Conservation (phyloP, 2,797 vertebrate species). For the Phalanger gymnotis region DNA sequence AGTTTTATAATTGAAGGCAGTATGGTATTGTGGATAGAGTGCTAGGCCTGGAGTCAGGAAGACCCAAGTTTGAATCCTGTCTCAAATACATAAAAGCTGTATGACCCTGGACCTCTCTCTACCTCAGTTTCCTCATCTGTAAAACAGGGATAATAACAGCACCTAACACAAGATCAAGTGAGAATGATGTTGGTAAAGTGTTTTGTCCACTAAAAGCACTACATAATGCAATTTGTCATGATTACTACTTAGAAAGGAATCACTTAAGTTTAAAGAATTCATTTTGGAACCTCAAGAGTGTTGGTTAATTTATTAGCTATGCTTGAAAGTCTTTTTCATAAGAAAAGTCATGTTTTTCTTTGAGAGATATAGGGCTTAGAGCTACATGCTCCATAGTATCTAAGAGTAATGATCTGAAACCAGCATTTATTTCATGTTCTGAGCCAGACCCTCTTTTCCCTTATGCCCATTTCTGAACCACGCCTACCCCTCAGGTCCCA, state of each 20-base stretch:
- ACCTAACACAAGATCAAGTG: not conserved
- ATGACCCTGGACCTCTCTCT: not conserved
- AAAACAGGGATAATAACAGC: not conserved
- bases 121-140: not conserved
- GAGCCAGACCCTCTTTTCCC: not conserved
- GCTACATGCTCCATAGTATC: conserved; percentile 41
- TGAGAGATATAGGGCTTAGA: not conserved
- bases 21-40: not conserved
- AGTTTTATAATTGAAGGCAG: not conserved
- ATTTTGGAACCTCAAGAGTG: conserved; percentile 37
- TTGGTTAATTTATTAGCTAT: conserved; percentile 37
- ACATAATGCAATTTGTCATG: not conserved
- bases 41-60: not conserved
- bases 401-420: conserved; percentile 41
- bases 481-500: not conserved
- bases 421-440: conserved; percentile 16
- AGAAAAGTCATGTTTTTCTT: conserved; percentile 36
- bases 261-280: conserved; percentile 43
- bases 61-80: not conserved
- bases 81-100: not conserved
- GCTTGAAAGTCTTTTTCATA: conserved; percentile 42
- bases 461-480: not conserved
- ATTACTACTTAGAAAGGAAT: not conserved
- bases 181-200: not conserved
- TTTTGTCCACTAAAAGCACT: not conserved